phyloP scores from a whole-genome alignment of 1,140 invertebrate species.

The Cydia pomonella region DNA sequence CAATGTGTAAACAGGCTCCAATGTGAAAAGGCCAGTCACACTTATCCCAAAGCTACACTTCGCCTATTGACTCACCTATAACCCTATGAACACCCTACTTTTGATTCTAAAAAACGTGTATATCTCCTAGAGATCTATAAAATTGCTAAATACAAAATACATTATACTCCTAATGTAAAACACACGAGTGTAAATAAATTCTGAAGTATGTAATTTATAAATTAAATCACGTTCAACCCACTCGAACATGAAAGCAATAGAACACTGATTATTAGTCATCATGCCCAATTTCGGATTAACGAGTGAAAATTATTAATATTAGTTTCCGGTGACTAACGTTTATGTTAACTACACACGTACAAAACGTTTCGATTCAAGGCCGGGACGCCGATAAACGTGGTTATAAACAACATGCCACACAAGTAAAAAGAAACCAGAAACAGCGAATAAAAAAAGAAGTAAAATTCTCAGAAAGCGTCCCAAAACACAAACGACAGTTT shows the following conservation, averaged over 20 bases:
- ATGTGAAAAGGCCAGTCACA: too few species aligned
- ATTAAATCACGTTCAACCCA: not conserved
- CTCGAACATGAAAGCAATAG: not conserved
- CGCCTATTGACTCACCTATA: too few species aligned
- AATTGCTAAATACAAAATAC: too few species aligned
- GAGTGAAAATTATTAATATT: constrained; percentile 23
- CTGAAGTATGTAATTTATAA: not conserved
- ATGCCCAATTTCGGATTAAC: constrained; percentile 9
- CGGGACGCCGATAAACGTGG: too few species aligned
- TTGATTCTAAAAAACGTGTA: too few species aligned
- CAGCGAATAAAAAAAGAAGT: not conserved
- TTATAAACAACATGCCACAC: not conserved
- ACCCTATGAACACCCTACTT: too few species aligned
- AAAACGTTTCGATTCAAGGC: not conserved
- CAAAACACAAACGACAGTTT: constrained; percentile 15
- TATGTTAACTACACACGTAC: constrained; percentile 37
- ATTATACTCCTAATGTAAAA: too few species aligned
- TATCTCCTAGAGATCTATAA: too few species aligned
- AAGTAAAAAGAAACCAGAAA: not conserved
- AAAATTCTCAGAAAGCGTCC: not conserved
- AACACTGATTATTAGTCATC: not conserved
- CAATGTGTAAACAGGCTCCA: too few species aligned
- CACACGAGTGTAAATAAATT: too few species aligned
- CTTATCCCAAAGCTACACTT: too few species aligned
- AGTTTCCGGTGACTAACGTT: constrained; percentile 24